Evolutionary conservation across 2,888 invertebrate genomes (phyloP).

Genomic region (Epirrita christyi): DNA sequence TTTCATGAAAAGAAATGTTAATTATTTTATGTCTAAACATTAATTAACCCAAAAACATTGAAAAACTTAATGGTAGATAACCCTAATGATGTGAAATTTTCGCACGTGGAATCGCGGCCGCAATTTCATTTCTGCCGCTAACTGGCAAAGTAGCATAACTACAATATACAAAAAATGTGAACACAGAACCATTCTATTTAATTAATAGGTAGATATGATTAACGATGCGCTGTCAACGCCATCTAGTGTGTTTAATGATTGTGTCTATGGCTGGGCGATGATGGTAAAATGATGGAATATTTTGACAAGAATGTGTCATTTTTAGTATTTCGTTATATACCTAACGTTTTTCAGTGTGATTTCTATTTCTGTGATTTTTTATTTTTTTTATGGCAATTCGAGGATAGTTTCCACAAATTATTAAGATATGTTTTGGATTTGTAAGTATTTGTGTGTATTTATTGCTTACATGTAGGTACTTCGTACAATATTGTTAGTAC

Average conservation of each 20-base stretch:
- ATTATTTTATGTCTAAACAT: no score
- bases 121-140: slow-evolving; percentile 16
- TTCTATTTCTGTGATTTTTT: no score
- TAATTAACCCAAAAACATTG: slow-evolving; percentile 5
- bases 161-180: slow-evolving; percentile 25
- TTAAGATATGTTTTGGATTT: no score
- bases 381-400: no score
- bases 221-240: slow-evolving; percentile 55
- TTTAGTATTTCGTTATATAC: neutral
- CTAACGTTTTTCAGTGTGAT: no score
- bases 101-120: slow-evolving; percentile 18
- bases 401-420: no score
- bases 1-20: neutral
- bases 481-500: no score
- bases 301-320: slow-evolving; percentile 19
- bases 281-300: slow-evolving; percentile 12
- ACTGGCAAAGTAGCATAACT: slow-evolving; percentile 18
- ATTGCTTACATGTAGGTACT: no score
- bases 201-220: slow-evolving; percentile 52
- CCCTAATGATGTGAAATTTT: slow-evolving; percentile 30
- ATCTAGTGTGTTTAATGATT: slow-evolving; percentile 54
- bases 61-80: slow-evolving; percentile 8
- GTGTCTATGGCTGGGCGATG: slow-evolving; percentile 22
- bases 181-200: slow-evolving; percentile 44
- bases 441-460: no score